phyloP scores from a whole-genome alignment of 2,888 invertebrate species.

The Cephalotes varians region DNA sequence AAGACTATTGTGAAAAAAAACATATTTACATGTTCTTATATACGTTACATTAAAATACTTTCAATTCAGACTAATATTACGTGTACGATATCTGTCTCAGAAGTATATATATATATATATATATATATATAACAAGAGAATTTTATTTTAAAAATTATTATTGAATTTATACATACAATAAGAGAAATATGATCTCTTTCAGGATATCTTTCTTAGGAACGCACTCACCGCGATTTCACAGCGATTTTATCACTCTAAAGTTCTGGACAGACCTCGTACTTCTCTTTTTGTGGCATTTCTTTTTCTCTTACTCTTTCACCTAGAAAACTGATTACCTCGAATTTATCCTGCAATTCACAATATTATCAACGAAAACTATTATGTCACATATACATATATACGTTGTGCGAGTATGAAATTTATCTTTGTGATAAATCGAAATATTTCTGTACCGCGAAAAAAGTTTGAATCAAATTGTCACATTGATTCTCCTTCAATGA shows the following conservation, averaged over 20 bases:
- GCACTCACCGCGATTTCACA: not conserved
- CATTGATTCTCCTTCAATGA: not conserved
- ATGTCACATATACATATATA: not conserved
- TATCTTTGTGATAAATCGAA: not conserved
- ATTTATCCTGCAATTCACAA: not conserved
- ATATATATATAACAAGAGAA: not conserved
- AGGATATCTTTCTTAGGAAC: not conserved
- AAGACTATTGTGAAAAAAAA: conserved; percentile 20
- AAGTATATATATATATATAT: too few species aligned
- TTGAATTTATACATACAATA: not conserved
- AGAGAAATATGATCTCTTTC: not conserved
- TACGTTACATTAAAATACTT: conserved; percentile 37
- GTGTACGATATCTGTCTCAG: not conserved
- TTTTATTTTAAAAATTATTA: not conserved
- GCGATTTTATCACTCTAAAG: not conserved
- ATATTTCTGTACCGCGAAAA: not conserved
- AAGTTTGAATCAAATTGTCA: not conserved
- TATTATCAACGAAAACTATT: not conserved
- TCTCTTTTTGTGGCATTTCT: not conserved
- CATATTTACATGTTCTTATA: conserved; percentile 28
- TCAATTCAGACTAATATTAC: conserved; percentile 21
- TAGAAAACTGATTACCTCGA: not conserved
- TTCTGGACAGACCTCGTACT: not conserved
- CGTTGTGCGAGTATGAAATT: not conserved
- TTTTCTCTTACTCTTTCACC: not conserved